phyloP scores from a whole-genome alignment of 2,888 invertebrate species.

The Drosophila falleni region DNA sequence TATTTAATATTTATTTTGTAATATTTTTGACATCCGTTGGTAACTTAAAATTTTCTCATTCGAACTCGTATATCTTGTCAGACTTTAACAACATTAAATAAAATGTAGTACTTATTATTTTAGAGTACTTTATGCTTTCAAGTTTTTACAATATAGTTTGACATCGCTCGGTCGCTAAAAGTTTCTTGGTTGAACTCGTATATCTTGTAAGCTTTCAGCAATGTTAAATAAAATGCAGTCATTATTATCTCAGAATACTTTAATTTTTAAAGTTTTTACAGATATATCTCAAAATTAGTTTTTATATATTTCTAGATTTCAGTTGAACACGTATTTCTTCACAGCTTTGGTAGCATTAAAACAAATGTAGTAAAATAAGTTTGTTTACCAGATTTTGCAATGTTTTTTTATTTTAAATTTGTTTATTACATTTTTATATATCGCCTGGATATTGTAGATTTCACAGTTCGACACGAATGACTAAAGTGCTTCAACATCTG shows the following conservation, averaged over 20 bases:
- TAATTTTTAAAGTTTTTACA: background rate
- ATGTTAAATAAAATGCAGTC: background rate
- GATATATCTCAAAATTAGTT: background rate
- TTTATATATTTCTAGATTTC: no score
- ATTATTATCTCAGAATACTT: background rate
- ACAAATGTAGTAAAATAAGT: background rate
- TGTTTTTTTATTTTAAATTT: background rate
- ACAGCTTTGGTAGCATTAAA: no score
- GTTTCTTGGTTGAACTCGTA: background rate
- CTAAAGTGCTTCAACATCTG: background rate
- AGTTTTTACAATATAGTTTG: background rate
- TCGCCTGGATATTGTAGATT: background rate
- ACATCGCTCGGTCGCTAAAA: background rate
- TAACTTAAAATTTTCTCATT: background rate
- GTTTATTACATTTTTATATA: background rate
- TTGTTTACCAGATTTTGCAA: background rate
- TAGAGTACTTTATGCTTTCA: background rate
- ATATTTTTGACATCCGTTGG: background rate
- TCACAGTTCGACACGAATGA: background rate
- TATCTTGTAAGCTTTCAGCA: background rate
- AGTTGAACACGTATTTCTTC: no score
- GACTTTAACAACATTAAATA: background rate
- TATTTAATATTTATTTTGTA: background rate
- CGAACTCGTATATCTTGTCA: background rate
- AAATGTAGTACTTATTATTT: background rate